A percentile compares a stretch with the other conserved stretches of the same genome.
phyloP scores from a whole-genome alignment of 2,888 invertebrate species.

The Prosopocoilus inquinatus region DNA sequence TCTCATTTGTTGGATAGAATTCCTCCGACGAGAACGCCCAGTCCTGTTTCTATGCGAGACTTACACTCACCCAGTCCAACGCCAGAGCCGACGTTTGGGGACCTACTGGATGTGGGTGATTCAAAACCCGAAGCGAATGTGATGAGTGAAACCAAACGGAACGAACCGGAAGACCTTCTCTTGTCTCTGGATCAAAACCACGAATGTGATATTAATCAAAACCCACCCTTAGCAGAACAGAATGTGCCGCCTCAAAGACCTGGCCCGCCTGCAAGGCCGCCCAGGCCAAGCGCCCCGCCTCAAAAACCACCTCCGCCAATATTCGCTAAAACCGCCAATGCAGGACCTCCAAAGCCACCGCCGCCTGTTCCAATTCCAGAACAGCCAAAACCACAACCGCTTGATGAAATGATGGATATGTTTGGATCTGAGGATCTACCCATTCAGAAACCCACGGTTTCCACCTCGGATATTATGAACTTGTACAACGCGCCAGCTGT shows the following conservation, averaged over 20 bases:
- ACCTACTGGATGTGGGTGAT: conserved; percentile 63
- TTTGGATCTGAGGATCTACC: conserved; percentile 39
- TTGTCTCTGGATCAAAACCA: conserved; percentile 37
- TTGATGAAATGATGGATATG: conserved; percentile 43
- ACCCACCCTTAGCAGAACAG: conserved; percentile 30
- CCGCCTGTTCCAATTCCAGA: conserved; percentile 38
- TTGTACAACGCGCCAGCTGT: conserved; percentile 39
- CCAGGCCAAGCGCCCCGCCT: conserved; percentile 37
- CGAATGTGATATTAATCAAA: conserved; percentile 51
- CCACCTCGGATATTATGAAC: conserved; percentile 48
- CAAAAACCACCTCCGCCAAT: conserved; percentile 35
- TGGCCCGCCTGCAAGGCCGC: conserved; percentile 33
- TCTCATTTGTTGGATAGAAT: conserved; percentile 79
- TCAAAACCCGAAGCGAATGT: conserved; percentile 21
- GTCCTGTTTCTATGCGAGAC: conserved; percentile 80
- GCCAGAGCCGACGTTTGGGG: conserved; percentile 63
- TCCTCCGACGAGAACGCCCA: conserved; percentile 82
- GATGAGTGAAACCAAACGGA: neutral
- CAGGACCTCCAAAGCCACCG: conserved; percentile 40
- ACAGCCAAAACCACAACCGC: conserved; percentile 32
- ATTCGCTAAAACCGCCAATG: conserved; percentile 24
- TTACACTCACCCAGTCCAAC: conserved; percentile 84
- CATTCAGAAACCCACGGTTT: conserved; percentile 46
- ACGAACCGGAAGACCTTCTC: conserved; percentile 32
- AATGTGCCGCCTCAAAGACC: conserved; percentile 25